A percentile compares a stretch with the other conserved stretches of the same genome.
Conservation (phyloP, 2,888 invertebrate genomes). For the Luperina testacea region DNA sequence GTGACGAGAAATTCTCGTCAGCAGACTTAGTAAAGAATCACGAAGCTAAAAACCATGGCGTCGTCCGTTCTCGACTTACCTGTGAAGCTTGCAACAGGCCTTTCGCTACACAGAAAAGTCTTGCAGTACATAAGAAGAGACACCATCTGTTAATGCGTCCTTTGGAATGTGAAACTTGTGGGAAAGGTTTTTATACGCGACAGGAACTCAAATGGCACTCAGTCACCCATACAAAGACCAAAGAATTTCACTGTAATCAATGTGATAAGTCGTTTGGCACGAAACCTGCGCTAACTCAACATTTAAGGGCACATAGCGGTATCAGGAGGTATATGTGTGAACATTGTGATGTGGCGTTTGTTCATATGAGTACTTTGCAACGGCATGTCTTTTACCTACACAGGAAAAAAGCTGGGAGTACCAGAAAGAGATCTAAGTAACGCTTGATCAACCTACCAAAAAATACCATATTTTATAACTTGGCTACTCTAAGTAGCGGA, state of each 20-base stretch:
- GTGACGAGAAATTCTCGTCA: slow-evolving; percentile 18
- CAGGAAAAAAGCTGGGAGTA: background rate
- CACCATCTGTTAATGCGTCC: slow-evolving; percentile 73
- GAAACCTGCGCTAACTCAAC: slow-evolving; percentile 53
- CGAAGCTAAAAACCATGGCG: slow-evolving; percentile 18
- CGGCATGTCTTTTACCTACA: slow-evolving; percentile 30
- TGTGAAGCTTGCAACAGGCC: slow-evolving; percentile 73
- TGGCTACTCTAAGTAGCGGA: background rate
- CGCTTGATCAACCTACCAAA: background rate
- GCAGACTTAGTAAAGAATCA: slow-evolving; percentile 24
- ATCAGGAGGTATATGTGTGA: slow-evolving; percentile 47
- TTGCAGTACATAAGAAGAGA: slow-evolving; percentile 69
- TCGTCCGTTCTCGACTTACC: background rate
- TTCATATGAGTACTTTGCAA: slow-evolving; percentile 45
- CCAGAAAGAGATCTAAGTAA: slow-evolving; percentile 12
- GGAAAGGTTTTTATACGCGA: slow-evolving; percentile 71
- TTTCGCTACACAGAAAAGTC: slow-evolving; percentile 66
- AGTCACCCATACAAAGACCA: slow-evolving; percentile 66
- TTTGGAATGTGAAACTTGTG: slow-evolving; percentile 78
- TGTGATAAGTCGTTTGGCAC: slow-evolving; percentile 61
- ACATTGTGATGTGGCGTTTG: slow-evolving; percentile 37
- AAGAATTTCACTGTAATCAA: slow-evolving; percentile 59
- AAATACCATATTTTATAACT: background rate
- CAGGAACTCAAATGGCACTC: slow-evolving; percentile 67
- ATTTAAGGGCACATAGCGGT: slow-evolving; percentile 55